Evolutionary conservation across 2,797 vertebrate genomes (phyloP).

Genomic region (Moxostoma hubbsi): DNA sequence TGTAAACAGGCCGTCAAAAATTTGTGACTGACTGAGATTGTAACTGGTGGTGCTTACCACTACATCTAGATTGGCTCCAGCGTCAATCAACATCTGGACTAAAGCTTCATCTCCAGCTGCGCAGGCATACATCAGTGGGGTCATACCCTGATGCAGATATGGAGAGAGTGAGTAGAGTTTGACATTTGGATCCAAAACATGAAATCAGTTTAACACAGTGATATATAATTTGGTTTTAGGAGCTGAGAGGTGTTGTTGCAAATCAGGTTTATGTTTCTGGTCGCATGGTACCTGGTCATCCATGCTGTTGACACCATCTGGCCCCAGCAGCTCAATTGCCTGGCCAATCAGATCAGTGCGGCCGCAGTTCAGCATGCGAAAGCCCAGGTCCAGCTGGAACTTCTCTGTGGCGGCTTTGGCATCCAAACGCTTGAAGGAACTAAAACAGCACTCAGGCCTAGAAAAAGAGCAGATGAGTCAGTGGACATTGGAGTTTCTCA

Average conservation of each 20-base stretch:
- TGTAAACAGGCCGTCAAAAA: background rate
- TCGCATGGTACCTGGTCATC: constrained; percentile 88
- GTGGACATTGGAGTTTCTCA: constrained; percentile 6
- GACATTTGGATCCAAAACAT: constrained; percentile 38
- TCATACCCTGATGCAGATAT: constrained; percentile 86
- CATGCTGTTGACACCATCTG: constrained; percentile 95
- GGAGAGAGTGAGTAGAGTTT: constrained; percentile 8
- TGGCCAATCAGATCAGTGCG: constrained; percentile 95
- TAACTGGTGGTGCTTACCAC: constrained; percentile 78
- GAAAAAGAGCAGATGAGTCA: constrained; percentile 59
- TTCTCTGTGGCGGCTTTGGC: constrained; percentile 92
- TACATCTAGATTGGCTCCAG: constrained; percentile 92
- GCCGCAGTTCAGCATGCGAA: constrained; percentile 97
- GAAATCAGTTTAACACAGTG: constrained; percentile 15
- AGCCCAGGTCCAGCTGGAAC: constrained; percentile 95
- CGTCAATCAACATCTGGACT: constrained; percentile 98
- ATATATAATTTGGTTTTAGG: constrained; percentile 5
- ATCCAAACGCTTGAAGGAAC: constrained; percentile 93
- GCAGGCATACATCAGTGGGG: constrained; percentile 96
- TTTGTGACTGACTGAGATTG: background rate
- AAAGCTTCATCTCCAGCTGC: constrained; percentile 96
- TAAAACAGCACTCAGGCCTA: constrained; percentile 91
- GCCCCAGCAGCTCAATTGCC: constrained; percentile 90
- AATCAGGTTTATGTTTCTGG: background rate
- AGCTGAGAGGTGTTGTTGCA: constrained; percentile 10